Conservation (phyloP, 2,113 vertebrate genomes). For the Sialia sialis region DNA sequence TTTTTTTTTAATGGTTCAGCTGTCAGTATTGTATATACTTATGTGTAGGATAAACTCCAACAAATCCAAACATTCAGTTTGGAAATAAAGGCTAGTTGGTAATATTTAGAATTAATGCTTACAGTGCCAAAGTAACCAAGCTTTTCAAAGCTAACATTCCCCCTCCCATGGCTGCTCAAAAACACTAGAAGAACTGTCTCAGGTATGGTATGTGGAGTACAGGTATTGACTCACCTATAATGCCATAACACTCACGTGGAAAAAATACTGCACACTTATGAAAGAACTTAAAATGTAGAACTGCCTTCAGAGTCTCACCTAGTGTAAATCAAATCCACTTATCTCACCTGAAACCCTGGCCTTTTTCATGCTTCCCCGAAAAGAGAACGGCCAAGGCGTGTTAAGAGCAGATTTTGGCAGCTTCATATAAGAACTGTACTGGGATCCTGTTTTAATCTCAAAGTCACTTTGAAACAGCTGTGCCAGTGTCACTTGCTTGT, state of each 20-base stretch:
- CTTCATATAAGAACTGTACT: background rate
- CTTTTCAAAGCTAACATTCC: background rate
- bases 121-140: background rate
- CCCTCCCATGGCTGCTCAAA: background rate
- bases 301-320: background rate
- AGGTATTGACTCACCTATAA: background rate
- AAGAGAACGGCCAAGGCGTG: background rate
- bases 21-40: background rate
- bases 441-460: background rate
- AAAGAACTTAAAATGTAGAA: background rate
- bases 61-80: background rate
- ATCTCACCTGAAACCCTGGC: background rate
- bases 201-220: background rate
- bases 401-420: background rate
- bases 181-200: background rate
- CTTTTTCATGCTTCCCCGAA: background rate
- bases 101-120: background rate
- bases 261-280: background rate
- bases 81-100: background rate
- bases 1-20: background rate
- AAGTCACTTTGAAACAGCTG: conserved; percentile 11
- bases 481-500: background rate
- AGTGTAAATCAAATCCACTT: background rate
- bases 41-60: background rate
- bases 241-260: accelerated